These are phyloP conservation scores for Cheracebus regulus DNA, from an alignment of 2,797 vertebrate species.

Conservation along the genomic window DNA sequence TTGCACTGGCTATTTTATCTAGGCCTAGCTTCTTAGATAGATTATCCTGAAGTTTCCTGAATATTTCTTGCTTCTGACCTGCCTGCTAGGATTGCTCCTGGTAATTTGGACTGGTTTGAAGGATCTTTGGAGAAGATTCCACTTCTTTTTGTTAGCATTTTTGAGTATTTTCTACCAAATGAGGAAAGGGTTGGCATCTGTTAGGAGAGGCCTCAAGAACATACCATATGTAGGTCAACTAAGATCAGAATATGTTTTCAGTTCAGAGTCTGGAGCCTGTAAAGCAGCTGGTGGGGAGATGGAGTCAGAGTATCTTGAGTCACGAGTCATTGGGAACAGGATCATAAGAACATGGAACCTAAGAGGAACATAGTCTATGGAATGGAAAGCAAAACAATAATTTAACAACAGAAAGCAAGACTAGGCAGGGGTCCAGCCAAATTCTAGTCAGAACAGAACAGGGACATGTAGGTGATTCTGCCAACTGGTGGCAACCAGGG, in stretches of 20 bases:
- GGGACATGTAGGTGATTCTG: not conserved
- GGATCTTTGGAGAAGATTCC: not conserved
- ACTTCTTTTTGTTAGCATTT: not conserved
- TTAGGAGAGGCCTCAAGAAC: not conserved
- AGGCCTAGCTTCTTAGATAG: not conserved
- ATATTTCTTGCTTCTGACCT: not conserved
- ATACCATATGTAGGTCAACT: fast-evolving
- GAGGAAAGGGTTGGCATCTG: not conserved
- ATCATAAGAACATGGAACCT: not conserved
- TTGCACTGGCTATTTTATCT: not conserved
- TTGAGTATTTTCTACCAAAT: not conserved
- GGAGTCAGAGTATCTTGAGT: not conserved
- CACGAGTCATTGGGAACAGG: not conserved
- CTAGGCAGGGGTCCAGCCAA: not conserved
- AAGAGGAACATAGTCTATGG: not conserved
- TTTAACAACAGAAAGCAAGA: not conserved
- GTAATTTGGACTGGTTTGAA: not conserved
- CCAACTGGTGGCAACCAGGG: no score
- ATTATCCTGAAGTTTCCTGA: not conserved
- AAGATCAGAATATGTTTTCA: not conserved
- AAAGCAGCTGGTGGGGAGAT: not conserved
- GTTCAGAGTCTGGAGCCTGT: not conserved
- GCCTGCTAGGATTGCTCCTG: not conserved
- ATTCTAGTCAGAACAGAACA: not conserved
- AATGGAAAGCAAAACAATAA: not conserved